Evolutionary conservation across 1,140 invertebrate genomes (phyloP).

Genomic region (Drosophila burlai): DNA sequence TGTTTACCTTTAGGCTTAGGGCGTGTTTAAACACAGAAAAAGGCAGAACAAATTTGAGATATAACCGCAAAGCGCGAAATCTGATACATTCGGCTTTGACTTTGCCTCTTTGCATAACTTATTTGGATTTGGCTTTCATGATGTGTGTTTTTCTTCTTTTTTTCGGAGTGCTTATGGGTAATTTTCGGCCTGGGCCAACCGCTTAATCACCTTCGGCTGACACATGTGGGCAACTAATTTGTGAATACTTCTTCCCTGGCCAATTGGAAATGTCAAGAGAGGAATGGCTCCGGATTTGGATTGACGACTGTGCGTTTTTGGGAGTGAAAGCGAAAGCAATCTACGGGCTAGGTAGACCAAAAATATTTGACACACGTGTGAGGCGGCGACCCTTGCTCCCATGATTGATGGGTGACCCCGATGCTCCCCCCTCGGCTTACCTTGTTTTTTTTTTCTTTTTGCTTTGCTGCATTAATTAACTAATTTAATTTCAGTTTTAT

Average conservation of each 20-base stretch:
- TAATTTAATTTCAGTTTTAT: constrained; percentile 75
- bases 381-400: constrained; percentile 49
- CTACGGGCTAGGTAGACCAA: constrained; percentile 45
- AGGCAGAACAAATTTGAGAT: constrained; percentile 25
- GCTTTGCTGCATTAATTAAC: constrained; percentile 74
- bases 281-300: constrained; percentile 20
- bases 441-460: constrained; percentile 4
- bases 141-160: constrained; percentile 14
- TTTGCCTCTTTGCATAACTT: constrained; percentile 64
- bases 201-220: constrained; percentile 69
- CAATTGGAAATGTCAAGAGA: constrained; percentile 70
- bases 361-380: constrained; percentile 64
- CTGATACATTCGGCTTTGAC: constrained; percentile 67
- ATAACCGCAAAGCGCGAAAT: constrained; percentile 72
- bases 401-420: constrained; percentile 74
- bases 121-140: constrained; percentile 49
- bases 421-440: constrained; percentile 10
- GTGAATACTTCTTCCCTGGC: constrained; percentile 67
- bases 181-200: constrained; percentile 55
- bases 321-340: constrained; percentile 68
- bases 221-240: constrained; percentile 77
- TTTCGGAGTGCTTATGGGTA: constrained; percentile 65
- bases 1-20: constrained; percentile 71
- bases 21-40: constrained; percentile 38
- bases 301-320: constrained; percentile 17